These are phyloP conservation scores for Psylliodes chrysocephalus DNA, from an alignment of 2,888 invertebrate genomes.

Conservation along the genomic window DNA sequence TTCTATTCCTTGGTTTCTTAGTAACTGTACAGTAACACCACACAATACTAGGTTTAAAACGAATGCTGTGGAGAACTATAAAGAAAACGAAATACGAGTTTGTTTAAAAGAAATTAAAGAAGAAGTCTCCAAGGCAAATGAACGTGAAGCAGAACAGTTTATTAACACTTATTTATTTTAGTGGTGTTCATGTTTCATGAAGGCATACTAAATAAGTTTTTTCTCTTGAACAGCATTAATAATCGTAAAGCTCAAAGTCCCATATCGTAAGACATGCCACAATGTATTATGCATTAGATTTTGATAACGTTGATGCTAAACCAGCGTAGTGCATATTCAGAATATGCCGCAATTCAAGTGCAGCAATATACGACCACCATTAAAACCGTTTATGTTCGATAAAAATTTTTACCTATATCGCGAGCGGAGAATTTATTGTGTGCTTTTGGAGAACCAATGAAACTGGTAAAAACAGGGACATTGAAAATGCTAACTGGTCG, in stretches of 20 bases:
- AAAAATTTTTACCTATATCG: constrained; percentile 18
- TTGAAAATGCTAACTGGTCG: not conserved
- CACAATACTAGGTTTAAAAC: too few species aligned
- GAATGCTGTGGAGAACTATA: too few species aligned
- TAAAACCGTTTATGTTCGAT: constrained; percentile 21
- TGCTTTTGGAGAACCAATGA: constrained; percentile 10
- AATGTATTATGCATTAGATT: constrained; percentile 21
- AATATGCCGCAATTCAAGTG: constrained; percentile 11
- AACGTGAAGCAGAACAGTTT: too few species aligned
- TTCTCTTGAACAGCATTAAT: not conserved
- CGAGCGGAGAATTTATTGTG: constrained; percentile 4
- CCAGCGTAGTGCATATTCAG: constrained; percentile 20
- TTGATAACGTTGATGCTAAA: constrained; percentile 17
- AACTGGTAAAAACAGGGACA: constrained; percentile 7
- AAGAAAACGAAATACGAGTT: too few species aligned
- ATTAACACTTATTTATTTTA: not conserved
- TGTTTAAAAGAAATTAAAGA: too few species aligned
- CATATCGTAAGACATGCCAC: constrained; percentile 7
- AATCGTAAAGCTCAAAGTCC: constrained; percentile 14
- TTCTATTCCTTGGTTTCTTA: too few species aligned
- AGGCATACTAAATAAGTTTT: not conserved
- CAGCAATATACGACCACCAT: constrained; percentile 15
- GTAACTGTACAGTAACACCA: too few species aligned
- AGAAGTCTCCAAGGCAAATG: too few species aligned
- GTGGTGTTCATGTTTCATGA: not conserved